Conservation (phyloP, 2,797 vertebrate genomes). For the Eulemur mongoz region DNA sequence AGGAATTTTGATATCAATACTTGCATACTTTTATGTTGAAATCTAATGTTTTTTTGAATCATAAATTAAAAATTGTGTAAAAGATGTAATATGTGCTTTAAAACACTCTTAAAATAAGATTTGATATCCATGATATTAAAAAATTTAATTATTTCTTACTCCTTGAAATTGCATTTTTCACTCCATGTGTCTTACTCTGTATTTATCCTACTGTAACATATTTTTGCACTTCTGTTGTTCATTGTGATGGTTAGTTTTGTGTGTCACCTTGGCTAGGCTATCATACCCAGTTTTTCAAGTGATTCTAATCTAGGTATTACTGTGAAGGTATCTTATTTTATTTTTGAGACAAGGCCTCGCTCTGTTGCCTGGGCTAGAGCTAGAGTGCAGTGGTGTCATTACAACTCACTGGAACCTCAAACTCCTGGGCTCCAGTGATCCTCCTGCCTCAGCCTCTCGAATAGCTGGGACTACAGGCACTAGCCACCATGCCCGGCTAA, state of each 20-base stretch:
- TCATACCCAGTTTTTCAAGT: background rate
- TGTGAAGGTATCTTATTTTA: background rate
- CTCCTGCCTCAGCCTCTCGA: too few relatives aligned
- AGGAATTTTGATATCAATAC: background rate
- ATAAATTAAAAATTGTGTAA: background rate
- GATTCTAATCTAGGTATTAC: too few relatives aligned
- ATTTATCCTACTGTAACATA: background rate
- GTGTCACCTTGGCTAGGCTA: background rate
- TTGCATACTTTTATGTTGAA: background rate
- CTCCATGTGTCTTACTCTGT: background rate
- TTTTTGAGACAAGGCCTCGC: too few relatives aligned
- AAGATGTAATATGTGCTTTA: background rate
- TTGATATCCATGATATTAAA: background rate
- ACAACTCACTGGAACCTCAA: too few relatives aligned
- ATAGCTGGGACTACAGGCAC: too few relatives aligned
- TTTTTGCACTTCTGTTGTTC: background rate
- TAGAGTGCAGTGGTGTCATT: too few relatives aligned
- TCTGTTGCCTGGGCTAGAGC: too few relatives aligned
- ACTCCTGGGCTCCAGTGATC: too few relatives aligned
- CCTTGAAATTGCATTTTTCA: background rate
- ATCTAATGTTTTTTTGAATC: background rate
- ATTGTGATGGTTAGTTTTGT: background rate
- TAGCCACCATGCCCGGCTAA: background rate
- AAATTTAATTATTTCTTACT: background rate
- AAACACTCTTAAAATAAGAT: background rate